Evolutionary conservation across 1,140 invertebrate species (phyloP).

Genomic region (Penaeus indicus): DNA sequence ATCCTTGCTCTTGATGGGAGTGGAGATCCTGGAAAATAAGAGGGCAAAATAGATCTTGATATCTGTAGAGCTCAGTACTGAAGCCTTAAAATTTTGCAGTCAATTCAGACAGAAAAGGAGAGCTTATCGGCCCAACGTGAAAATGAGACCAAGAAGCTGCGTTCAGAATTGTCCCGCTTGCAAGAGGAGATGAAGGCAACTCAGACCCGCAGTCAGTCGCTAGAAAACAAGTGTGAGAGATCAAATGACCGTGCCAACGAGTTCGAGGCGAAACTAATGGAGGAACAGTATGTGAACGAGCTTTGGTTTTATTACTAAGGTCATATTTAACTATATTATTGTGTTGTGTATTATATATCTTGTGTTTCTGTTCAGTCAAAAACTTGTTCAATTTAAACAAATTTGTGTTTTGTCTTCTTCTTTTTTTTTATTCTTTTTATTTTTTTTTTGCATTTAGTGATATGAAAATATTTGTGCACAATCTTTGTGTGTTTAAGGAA

Average conservation of each 20-base stretch:
- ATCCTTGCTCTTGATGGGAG: no score
- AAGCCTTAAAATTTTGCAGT: background rate
- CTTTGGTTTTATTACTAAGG: background rate
- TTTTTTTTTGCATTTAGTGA: no score
- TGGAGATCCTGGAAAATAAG: no score
- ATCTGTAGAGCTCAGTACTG: no score
- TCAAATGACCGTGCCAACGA: constrained; percentile 29
- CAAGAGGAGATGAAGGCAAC: constrained; percentile 28
- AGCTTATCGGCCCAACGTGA: background rate
- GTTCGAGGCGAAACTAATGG: constrained; percentile 27
- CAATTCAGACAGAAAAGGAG: constrained; percentile 21
- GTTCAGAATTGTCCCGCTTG: constrained; percentile 27
- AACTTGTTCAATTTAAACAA: no score
- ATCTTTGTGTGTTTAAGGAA: no score
- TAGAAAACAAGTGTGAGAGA: constrained; percentile 31
- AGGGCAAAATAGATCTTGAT: no score
- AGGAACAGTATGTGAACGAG: constrained; percentile 13
- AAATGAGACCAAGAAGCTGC: constrained; percentile 28
- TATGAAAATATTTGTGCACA: no score
- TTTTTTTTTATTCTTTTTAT: no score
- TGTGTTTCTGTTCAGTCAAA: background rate
- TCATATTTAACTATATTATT: background rate
- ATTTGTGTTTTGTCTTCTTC: no score
- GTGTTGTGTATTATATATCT: background rate
- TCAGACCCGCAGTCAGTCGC: constrained; percentile 7